phyloP scores from a whole-genome alignment of 2,113 vertebrate genomes.

The Pleuronectes platessa region DNA sequence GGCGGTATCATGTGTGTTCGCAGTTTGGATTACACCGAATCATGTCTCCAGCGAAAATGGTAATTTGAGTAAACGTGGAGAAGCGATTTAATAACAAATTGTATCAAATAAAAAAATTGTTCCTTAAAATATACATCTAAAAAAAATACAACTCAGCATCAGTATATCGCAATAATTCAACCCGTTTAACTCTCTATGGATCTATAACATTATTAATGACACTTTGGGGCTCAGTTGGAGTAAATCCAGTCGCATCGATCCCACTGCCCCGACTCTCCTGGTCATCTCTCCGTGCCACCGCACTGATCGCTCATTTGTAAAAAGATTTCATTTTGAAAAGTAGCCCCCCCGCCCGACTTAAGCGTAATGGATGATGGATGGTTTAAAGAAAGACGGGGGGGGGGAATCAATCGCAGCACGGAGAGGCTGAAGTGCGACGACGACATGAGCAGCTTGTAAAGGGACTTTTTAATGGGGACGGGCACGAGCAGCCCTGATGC shows the following conservation, averaged over 20 bases:
- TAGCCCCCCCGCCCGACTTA: conserved; percentile 31
- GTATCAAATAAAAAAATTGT: conserved; percentile 26
- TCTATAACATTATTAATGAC: conserved; percentile 52
- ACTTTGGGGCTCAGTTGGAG: conserved; percentile 38
- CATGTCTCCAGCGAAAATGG: not conserved
- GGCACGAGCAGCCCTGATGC: conserved; percentile 3
- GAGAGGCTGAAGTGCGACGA: conserved; percentile 13
- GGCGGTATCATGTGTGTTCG: conserved; percentile 10
- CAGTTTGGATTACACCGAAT: conserved; percentile 16
- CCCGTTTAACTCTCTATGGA: conserved; percentile 32
- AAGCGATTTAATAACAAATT: not conserved
- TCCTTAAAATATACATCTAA: not conserved
- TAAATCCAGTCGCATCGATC: conserved; percentile 58
- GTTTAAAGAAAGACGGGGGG: not conserved
- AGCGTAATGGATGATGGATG: conserved; percentile 47
- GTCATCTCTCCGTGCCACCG: conserved; percentile 19
- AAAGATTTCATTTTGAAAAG: conserved; percentile 54
- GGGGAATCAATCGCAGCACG: conserved; percentile 19
- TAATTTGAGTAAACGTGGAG: conserved; percentile 44
- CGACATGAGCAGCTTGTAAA: conserved; percentile 34
- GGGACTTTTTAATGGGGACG: conserved; percentile 26
- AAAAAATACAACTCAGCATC: conserved; percentile 17
- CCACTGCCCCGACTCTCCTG: not conserved
- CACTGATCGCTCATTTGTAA: conserved; percentile 42
- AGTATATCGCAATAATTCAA: conserved; percentile 13